Base-by-base conservation (phyloP, 2,888 invertebrate genomes). In the Synanthedon vespiformis region DNA sequence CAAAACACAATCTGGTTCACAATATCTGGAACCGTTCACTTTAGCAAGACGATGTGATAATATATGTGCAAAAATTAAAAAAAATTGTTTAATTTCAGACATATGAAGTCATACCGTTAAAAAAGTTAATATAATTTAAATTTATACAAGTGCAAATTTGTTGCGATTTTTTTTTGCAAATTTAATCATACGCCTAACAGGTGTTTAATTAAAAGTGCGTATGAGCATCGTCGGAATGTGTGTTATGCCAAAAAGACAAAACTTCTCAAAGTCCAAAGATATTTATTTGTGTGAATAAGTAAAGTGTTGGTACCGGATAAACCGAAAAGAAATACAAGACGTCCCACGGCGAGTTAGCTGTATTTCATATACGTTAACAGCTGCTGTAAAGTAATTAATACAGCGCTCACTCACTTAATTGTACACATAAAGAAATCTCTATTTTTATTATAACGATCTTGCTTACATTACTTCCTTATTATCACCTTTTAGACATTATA, bases 391-490 rank as follows among this genome's bases (percentile, higher is more conserved):
- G 65, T 73, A 80, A 80, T 82, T 78, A 80, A 74, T 74, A 71
- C 61, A 62, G 74, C 73, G 77, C 64, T 73, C 71, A 67, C 77
- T 74, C 74, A 72, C 76, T 80, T 80, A 78, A 77, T 79, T 75
- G 66, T 76, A 80, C 75, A 80, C 74, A 81, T 77, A 80, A 80
- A 79, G 77, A 80, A 80, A 79, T 79, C 77, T 80, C 75, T 74
- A 75, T 77, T 77, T 74, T 74, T 76, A 74, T 78, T 77, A 72
- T 75, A 78, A 80, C 74, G 73, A 78, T 80, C 76, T 77, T 77
- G 79, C 80, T 80, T 77, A 80, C 80, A 80, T 80, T 77, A 76
- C 77, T 81, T 81, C 82, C 80, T 83, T 80, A 81, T 82, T 82
- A 82, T 78, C 78, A 78, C 77, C 71, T 79, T 77, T 80, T 77